Base-by-base conservation (phyloP, 2,888 invertebrate genomes). In the Eutolmus rufibarbis region DNA sequence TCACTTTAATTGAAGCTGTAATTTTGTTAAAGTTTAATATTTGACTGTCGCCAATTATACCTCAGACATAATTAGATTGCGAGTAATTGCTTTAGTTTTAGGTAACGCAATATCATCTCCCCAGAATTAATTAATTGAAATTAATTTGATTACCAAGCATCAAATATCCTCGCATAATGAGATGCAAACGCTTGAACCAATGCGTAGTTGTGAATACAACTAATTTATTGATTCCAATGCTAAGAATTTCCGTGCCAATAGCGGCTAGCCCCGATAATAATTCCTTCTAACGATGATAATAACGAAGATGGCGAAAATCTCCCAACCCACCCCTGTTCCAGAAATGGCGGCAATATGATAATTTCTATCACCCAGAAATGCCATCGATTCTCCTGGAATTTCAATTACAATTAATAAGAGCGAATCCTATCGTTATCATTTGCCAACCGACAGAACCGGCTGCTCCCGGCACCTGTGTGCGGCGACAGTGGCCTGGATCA, bases 381-480 rank as follows among this genome's bases (percentile, higher is more conserved):
- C 77, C 40, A 43, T 77, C 56, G 76, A 37, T 34, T 74, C 76
- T 5, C 43, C 51, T 40, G 85, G 85, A 85, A 85, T 85, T 85
- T 74, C 85, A 85, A 85, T 85, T 74, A 85, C 28, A 85, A 85
- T 74, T 74, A 85, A 85, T 85, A 46, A 74, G 74, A 51, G 57
- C 82, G 37, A 34, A 66, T 34, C 40, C 66, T 40, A 84, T 37
- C 82, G 82, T 84, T 66, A 84, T 84, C 82, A 84, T 84, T 84
- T 84, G 66, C 82, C n/a, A 84, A 84, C 56, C 66, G 9, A 37
- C 82, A 84, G 66, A 43, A 81, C n/a, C 43, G 56, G n/a, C 56
- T 51, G 87, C 31, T 37, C n/a, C 79, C 76, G 31, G 23, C 46
- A 77, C 77, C 43, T 87, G 78, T 56, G 37, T 37, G 51, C n/a